These are phyloP conservation scores for Hippocampus guttulatus DNA, from an alignment of 2,113 vertebrate genomes.

Conservation along the genomic window DNA sequence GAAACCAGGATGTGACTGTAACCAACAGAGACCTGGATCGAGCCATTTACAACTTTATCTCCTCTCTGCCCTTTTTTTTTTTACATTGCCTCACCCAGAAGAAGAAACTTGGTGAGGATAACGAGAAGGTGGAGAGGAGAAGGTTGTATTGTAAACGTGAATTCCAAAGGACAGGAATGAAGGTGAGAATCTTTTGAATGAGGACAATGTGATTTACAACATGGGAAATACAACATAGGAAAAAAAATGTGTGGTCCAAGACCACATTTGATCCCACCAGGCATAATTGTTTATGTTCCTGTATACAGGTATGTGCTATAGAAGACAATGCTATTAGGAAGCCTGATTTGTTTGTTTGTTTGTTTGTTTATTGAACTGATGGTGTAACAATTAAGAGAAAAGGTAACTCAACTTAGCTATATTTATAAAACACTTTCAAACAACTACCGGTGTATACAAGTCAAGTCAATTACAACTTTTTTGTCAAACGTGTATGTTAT, in stretches of 20 bases:
- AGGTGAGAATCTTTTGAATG: neutral
- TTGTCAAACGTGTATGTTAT: too few relatives aligned
- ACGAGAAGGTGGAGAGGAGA: neutral
- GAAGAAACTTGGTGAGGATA: neutral
- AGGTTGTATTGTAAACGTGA: neutral
- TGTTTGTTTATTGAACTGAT: too few relatives aligned
- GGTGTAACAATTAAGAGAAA: too few relatives aligned
- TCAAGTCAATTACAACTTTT: too few relatives aligned
- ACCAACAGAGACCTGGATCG: slow-evolving; percentile 81
- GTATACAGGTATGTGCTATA: neutral
- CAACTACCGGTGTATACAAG: too few relatives aligned
- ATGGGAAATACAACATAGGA: neutral
- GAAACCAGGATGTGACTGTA: slow-evolving; percentile 87
- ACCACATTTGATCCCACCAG: too few relatives aligned
- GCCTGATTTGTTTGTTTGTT: too few relatives aligned
- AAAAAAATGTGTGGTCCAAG: neutral
- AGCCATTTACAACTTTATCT: slow-evolving; percentile 79
- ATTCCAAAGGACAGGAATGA: neutral
- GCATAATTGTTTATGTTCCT: too few relatives aligned
- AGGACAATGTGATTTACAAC: neutral
- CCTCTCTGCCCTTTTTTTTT: slow-evolving; percentile 19
- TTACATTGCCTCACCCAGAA: neutral
- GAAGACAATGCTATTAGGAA: too few relatives aligned
- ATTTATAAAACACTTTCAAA: too few relatives aligned
- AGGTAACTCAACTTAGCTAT: too few relatives aligned